phyloP scores from a whole-genome alignment of 2,797 vertebrate species.

The Mycteria americana region DNA sequence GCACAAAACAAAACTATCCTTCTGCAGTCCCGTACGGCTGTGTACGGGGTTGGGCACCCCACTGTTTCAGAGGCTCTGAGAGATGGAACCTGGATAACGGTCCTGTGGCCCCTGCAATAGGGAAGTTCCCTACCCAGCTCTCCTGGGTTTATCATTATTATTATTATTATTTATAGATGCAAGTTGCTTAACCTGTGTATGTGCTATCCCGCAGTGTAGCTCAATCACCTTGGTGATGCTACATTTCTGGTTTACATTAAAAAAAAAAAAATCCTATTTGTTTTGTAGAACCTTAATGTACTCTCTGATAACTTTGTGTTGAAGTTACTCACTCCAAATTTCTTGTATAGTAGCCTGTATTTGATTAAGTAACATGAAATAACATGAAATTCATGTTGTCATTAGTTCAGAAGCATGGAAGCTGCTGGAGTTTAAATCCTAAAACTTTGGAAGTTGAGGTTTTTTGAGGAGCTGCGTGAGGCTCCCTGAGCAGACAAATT shows the following conservation, averaged over 20 bases:
- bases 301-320: no score
- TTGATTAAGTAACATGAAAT: not conserved
- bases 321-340: no score
- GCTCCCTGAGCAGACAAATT: not conserved
- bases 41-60: accelerated
- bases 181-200: not conserved
- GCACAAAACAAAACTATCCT: not conserved
- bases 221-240: not conserved
- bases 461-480: not conserved
- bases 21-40: not conserved
- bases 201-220: not conserved
- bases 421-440: not conserved
- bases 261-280: not conserved
- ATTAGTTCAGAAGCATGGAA: accelerated
- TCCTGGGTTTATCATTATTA: accelerated
- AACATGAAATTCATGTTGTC: not conserved
- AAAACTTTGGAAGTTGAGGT: no score
- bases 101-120: not conserved
- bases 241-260: not conserved
- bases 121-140: accelerated
- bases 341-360: accelerated
- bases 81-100: accelerated
- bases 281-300: not conserved
- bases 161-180: no score
- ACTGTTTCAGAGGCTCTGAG: accelerated